These are phyloP conservation scores for Eristalinus sepulchralis DNA, from an alignment of 2,888 invertebrate genomes.

Conservation along the genomic window DNA sequence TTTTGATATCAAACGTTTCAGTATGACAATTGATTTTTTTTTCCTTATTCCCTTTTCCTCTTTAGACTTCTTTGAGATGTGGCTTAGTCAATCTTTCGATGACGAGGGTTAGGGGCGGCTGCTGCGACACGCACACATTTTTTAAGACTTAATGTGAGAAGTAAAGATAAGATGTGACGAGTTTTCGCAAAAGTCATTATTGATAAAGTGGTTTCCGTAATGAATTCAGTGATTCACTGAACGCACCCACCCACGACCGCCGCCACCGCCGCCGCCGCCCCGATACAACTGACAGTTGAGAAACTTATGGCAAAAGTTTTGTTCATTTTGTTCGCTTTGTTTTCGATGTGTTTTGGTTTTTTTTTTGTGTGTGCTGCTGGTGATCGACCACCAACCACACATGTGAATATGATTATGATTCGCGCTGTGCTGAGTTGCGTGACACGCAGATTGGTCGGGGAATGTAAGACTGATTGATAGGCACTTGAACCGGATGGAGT, in stretches of 20 bases:
- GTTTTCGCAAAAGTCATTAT: slow-evolving; percentile 7
- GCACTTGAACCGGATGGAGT: not conserved
- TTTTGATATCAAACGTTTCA: not conserved
- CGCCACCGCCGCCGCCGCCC: too few species aligned
- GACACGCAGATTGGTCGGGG: not conserved
- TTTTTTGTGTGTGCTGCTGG: not conserved
- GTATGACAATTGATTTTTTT: not conserved
- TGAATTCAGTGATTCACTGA: not conserved
- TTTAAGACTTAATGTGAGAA: not conserved
- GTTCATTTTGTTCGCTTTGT: not conserved
- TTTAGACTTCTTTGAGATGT: not conserved
- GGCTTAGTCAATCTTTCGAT: not conserved
- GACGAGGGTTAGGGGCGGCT: not conserved
- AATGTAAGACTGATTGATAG: not conserved
- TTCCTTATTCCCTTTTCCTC: not conserved
- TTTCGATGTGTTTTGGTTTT: not conserved
- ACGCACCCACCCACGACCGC: not conserved
- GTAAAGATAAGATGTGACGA: not conserved
- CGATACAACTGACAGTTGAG: not conserved
- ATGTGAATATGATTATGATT: not conserved
- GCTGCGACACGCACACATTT: not conserved
- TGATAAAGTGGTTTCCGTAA: not conserved
- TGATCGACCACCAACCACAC: not conserved
- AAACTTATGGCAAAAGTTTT: not conserved
- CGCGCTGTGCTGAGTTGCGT: not conserved